Evolutionary conservation across 2,888 invertebrate species (phyloP).

Genomic region (Ptilodon capucinus): DNA sequence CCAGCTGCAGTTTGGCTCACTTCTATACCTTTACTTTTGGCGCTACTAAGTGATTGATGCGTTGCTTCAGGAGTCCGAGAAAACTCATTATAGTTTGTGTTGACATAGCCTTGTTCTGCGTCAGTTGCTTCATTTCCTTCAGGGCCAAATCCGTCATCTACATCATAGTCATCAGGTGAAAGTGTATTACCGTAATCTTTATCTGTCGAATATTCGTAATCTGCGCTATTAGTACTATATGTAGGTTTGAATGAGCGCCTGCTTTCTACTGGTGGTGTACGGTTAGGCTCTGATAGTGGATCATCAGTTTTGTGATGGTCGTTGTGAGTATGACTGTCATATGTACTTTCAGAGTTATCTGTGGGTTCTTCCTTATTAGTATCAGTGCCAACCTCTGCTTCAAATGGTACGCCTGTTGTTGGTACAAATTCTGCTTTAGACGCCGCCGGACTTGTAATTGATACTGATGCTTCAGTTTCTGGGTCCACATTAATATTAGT

Average conservation of each 20-base stretch:
- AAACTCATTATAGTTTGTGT: conserved; percentile 84
- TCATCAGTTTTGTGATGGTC: conserved; percentile 60
- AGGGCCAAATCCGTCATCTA: conserved; percentile 60
- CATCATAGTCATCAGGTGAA: conserved; percentile 66
- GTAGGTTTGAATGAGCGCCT: conserved; percentile 62
- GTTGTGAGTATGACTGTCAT: conserved; percentile 56
- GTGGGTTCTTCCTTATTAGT: conserved; percentile 31
- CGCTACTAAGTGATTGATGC: conserved; percentile 60
- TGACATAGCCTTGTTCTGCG: conserved; percentile 75
- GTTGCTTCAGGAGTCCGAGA: conserved; percentile 60
- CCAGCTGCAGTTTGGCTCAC: conserved; percentile 75
- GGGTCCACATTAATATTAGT: conserved; percentile 65
- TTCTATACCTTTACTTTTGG: conserved; percentile 60
- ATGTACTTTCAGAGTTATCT: conserved; percentile 42
- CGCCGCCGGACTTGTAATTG: conserved; percentile 12
- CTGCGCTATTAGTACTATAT: conserved; percentile 48
- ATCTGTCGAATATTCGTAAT: conserved; percentile 65
- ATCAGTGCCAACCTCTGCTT: conserved; percentile 27
- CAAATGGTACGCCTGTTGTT: conserved; percentile 32
- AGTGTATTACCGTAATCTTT: conserved; percentile 51
- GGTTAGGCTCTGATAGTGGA: conserved; percentile 31
- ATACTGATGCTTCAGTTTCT: conserved; percentile 35
- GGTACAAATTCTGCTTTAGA: conserved; percentile 18
- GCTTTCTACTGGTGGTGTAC: conserved; percentile 48
- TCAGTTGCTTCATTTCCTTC: conserved; percentile 71